Base-by-base conservation (phyloP, 1,140 invertebrate genomes). In the Diorhabda carinulata region DNA sequence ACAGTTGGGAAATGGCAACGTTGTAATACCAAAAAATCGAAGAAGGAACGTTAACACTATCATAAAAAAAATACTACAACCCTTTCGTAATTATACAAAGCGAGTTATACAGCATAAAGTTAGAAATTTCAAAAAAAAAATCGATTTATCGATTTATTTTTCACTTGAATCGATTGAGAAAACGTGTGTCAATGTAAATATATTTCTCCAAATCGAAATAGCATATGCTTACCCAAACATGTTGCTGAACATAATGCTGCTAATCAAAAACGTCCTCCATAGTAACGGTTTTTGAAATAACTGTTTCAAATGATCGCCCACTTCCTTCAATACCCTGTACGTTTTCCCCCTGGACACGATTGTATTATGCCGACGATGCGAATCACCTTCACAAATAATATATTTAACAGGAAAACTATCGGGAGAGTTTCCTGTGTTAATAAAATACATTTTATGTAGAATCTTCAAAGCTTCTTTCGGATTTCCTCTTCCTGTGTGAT, bases 141-240 rank as follows among this genome's bases (percentile, higher is more conserved):
- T 25, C 25, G 25, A 25, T 0, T 1, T 25, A 25, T 25, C 25
- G 25, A 25, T 25, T 25, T 25, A 25, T 25, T 25, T 25, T 25
- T 25, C 1, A 25, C 25, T 1, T 25, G 25, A 25, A 25, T 25
- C 25, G 25, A 25, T 25, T 25, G 25, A 25, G 25, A 25, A 25
- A 25, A 25, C 25, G 25, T 25, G 25, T 25, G 25, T 25, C 25
- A 25, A 25, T 25, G 25, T 25, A 25, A 25, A 25, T 25, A 25
- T 25, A 25, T 25, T 25, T 25, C 25, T 25, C 25, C 25, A 25
- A 4, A 52, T 52, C 6, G 47, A 8, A 2, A 52, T 52, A 52
- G 3, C 6, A 52, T 8, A 3, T 52, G 83, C 83, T 86, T 78
- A 90, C 88, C 88, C 88, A 76, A 88, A 88, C 87, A 90, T 88